phyloP scores from a whole-genome alignment of 2,888 invertebrate genomes.

The Papilio elwesi region DNA sequence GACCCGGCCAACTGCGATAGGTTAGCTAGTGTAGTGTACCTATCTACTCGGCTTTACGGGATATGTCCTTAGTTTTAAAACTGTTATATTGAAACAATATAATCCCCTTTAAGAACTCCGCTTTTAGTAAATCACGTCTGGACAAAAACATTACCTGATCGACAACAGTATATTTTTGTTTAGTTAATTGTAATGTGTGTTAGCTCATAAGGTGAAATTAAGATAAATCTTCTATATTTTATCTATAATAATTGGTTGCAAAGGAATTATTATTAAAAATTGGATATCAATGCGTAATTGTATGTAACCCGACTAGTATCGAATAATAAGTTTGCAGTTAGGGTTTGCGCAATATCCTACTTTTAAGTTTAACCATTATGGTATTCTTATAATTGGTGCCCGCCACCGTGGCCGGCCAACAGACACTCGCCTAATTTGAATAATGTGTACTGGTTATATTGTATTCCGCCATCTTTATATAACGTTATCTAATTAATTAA shows the following conservation, averaged over 20 bases:
- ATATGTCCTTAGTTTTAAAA: background rate
- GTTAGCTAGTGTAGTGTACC: constrained; percentile 39
- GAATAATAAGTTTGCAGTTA: no score
- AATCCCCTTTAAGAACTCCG: background rate
- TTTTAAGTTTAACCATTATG: background rate
- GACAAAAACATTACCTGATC: no score
- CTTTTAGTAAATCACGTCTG: no score
- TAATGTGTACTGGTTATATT: constrained; percentile 45
- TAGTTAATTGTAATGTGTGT: no score
- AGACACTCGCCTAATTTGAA: constrained; percentile 55
- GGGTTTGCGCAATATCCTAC: background rate
- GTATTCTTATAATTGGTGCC: constrained; percentile 46
- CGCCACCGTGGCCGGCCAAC: constrained; percentile 52
- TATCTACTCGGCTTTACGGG: background rate
- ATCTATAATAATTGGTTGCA: no score
- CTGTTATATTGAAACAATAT: background rate
- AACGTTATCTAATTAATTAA: constrained; percentile 44
- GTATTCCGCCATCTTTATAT: constrained; percentile 45
- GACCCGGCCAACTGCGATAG: constrained; percentile 60
- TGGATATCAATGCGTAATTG: no score
- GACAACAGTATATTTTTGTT: no score
- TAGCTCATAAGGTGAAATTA: no score
- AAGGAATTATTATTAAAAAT: no score
- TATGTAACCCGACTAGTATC: no score
- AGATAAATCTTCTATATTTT: no score